Evolutionary conservation across 2,797 vertebrate species (phyloP), one percentile per base, ranked within the genome.

Genomic region (Micromesistius poutassou): DNA sequence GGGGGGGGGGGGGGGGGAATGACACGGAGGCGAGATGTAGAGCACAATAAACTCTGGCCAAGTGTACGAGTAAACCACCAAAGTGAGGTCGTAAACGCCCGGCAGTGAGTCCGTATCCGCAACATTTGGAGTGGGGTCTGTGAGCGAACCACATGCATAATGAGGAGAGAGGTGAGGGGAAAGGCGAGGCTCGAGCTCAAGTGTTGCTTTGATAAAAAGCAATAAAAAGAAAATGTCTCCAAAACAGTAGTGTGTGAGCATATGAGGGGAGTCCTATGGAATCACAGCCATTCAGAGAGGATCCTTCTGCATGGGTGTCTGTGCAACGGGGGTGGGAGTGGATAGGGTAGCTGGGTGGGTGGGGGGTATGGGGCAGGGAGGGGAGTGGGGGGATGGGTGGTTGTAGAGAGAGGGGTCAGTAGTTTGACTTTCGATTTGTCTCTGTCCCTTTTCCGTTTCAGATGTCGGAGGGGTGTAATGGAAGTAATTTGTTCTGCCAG

Each of bases 331-430:
- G 5, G 62, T n/a, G 9, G n/a, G 22, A 25, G 55, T 62, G n/a
- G 55, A 22, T 62, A 42, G 72, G 82, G 81, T 68, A 28, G n/a
- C 76, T 25, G n/a, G 62, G 62, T 3, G 6, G 62, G 9, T n/a
- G n/a, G 62, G 25, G 22, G 46, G 46, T n/a, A n/a, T n/a, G 46
- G 46, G 19, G 42, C n/a, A n/a, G 12, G 42, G 42, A 3, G 12
- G 0, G 0, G 55, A 5, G 55, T 0, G 55, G n/a, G 50, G 42
- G 42, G 42, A 13, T 14, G 42, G 42, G 5, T 62, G 4, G 62
- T 33, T 73, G 78, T 78, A 80, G 71, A 81, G 78, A 83, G 84
- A 82, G 84, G 88, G 84, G 88, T 87, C 87, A 84, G 72, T 0
- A 0, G 33, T 70, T 80, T 80, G 85, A 79, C 78, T 81, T 42